Evolutionary conservation across 2,888 invertebrate genomes (phyloP).

Genomic region (Plebejus melissa): DNA sequence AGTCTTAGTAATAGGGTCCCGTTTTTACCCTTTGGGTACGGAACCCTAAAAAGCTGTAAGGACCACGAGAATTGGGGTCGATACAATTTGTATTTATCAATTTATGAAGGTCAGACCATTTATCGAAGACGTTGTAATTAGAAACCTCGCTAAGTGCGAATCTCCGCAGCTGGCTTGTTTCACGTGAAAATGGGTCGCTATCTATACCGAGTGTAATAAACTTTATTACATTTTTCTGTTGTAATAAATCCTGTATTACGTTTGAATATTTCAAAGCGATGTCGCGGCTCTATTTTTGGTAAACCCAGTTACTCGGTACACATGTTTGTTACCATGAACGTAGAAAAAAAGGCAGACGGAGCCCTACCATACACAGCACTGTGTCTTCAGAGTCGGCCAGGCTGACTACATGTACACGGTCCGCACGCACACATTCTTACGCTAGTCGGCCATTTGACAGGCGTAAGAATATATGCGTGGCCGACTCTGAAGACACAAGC

Average conservation of each 20-base stretch:
- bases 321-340: no score
- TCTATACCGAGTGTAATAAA: background rate
- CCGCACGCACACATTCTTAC: no score
- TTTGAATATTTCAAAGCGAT: background rate
- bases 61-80: background rate
- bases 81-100: background rate
- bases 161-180: conserved; percentile 6
- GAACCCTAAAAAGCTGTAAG: background rate
- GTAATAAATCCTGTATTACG: background rate
- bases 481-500: no score
- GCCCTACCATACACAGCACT: no score
- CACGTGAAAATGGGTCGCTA: background rate
- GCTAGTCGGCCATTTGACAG: no score
- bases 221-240: background rate
- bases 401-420: no score
- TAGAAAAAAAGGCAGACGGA: no score
- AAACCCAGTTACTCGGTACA: background rate
- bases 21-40: no score
- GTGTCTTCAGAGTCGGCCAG: no score
- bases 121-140: conserved; percentile 10
- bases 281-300: background rate
- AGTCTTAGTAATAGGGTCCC: no score
- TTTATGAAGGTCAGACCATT: background rate
- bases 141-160: conserved; percentile 4
- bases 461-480: no score